Conservation (phyloP, 2,888 invertebrate species). For the Himalopsyche japonica region DNA sequence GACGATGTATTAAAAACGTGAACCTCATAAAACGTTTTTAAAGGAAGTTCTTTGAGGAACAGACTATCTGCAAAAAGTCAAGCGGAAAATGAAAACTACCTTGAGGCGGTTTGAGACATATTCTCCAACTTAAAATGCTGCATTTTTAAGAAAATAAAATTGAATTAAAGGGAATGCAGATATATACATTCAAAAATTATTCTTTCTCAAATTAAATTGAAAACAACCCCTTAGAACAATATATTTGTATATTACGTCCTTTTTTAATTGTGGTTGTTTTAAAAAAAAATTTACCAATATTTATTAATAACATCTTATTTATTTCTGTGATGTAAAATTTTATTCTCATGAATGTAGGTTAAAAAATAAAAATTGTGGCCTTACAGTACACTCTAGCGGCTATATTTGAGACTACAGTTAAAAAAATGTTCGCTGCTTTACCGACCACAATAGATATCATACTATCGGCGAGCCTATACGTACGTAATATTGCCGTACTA, state of each 20-base stretch:
- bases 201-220: no score
- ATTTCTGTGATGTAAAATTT: no score
- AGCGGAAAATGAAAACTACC: background rate
- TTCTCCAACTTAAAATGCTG: background rate
- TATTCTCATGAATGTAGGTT: no score
- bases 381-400: background rate
- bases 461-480: background rate
- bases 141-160: background rate
- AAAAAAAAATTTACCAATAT: no score
- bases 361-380: background rate
- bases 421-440: background rate
- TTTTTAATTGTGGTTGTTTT: no score
- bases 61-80: background rate
- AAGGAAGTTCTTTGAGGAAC: background rate
- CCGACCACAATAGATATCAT: background rate
- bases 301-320: no score
- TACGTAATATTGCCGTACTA: background rate
- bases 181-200: no score
- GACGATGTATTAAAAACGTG: background rate
- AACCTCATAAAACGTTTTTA: slow-evolving; percentile 11
- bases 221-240: no score
- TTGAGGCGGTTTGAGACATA: background rate
- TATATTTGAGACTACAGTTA: background rate
- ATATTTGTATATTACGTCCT: no score
- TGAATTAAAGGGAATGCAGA: no score